A percentile compares a stretch with the other conserved stretches of the same genome.
phyloP scores from a whole-genome alignment of 2,797 vertebrate genomes.

The Paedocypris micromegethes region DNA sequence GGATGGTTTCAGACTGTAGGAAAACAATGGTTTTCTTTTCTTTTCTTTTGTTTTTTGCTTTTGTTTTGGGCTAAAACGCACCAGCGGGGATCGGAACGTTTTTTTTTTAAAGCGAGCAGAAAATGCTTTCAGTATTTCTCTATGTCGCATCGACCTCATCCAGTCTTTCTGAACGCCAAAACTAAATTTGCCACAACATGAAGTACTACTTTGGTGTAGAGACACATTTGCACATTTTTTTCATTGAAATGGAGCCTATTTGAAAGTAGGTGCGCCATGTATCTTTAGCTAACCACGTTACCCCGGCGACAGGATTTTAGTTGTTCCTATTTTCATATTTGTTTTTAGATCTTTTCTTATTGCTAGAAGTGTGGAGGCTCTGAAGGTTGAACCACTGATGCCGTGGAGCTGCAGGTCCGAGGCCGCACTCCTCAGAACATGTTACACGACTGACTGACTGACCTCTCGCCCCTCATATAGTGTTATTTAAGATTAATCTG shows the following conservation, averaged over 20 bases:
- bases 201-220: slow-evolving; percentile 20
- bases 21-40: slow-evolving; percentile 57
- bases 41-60: slow-evolving; percentile 59
- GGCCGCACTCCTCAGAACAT: slow-evolving; percentile 17
- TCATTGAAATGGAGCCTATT: background rate
- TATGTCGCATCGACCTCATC: slow-evolving; percentile 1
- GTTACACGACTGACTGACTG: background rate
- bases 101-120: slow-evolving; percentile 1
- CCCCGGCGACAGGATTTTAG: no score
- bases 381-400: slow-evolving; percentile 25
- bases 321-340: background rate
- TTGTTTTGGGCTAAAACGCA: slow-evolving; percentile 68
- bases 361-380: slow-evolving; percentile 14
- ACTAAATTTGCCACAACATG: slow-evolving; percentile 3
- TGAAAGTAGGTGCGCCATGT: no score
- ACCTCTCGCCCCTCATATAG: slow-evolving; percentile 23
- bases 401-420: slow-evolving; percentile 26
- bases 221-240: slow-evolving; percentile 21
- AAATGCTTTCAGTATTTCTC: slow-evolving; percentile 33
- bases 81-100: slow-evolving; percentile 54
- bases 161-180: slow-evolving; percentile 15
- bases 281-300: no score
- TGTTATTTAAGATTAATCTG: slow-evolving; percentile 30
- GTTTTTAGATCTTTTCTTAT: slow-evolving; percentile 16
- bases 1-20: slow-evolving; percentile 64